Evolutionary conservation across 2,797 vertebrate genomes (phyloP).

Genomic region (Mastacembelus armatus): DNA sequence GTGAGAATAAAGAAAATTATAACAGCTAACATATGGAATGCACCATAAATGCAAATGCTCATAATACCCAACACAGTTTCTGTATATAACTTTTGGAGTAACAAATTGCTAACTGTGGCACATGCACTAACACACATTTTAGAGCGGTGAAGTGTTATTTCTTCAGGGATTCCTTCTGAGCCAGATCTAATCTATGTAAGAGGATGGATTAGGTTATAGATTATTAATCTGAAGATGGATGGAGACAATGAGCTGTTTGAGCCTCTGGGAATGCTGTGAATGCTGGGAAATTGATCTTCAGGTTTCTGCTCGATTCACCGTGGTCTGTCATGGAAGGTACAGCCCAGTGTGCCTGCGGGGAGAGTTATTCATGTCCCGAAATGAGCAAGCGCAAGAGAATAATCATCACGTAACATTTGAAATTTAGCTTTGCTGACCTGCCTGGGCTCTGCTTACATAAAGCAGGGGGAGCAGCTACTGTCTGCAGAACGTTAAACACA

Average conservation of each 20-base stretch:
- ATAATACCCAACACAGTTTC: not conserved
- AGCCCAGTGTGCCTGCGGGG: conserved; percentile 19
- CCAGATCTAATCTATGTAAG: conserved; percentile 47
- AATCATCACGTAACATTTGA: not conserved
- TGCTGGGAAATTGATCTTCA: conserved; percentile 45
- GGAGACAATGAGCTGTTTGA: conserved; percentile 15
- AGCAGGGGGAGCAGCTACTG: not conserved
- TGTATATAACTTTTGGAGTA: conserved; percentile 14
- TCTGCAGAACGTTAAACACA: conserved; percentile 13
- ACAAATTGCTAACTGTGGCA: conserved; percentile 3
- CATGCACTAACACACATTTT: conserved; percentile 11
- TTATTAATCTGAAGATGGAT: conserved; percentile 69
- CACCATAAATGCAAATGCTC: too few relatives aligned
- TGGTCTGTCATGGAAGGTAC: conserved; percentile 18
- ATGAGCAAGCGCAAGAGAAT: conserved; percentile 8
- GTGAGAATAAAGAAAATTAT: not conserved
- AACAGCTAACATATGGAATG: too few relatives aligned
- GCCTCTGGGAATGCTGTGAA: conserved; percentile 33
- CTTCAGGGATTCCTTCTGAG: conserved; percentile 34
- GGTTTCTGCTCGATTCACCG: conserved; percentile 28
- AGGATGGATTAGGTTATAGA: conserved; percentile 67
- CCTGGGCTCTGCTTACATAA: not conserved
- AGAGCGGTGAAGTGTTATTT: conserved; percentile 11
- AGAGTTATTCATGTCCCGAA: conserved; percentile 34
- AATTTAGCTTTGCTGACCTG: not conserved